phyloP scores from a whole-genome alignment of 1,140 invertebrate genomes.

The Teleopsis dalmanni region DNA sequence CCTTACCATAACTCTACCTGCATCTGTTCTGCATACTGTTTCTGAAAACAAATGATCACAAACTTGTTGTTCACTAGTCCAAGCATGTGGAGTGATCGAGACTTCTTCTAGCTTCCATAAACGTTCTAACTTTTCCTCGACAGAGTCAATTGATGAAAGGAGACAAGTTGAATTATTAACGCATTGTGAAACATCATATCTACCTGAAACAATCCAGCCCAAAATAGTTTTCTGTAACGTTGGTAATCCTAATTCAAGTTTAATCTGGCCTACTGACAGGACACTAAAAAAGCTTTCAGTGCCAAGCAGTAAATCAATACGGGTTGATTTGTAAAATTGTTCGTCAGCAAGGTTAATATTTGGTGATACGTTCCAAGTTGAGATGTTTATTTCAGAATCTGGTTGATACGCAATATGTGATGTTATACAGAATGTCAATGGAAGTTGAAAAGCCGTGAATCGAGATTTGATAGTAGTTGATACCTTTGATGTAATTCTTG shows the following conservation, averaged over 20 bases:
- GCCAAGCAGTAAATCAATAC: conserved; percentile 4
- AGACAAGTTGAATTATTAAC: neutral
- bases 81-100: neutral
- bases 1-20: neutral
- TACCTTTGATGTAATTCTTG: neutral
- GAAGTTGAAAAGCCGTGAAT: conserved; percentile 1
- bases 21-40: neutral
- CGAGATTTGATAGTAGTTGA: neutral
- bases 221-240: neutral
- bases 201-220: too few relatives aligned
- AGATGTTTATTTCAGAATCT: conserved; percentile 3
- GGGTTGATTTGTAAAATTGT: neutral
- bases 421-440: neutral
- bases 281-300: conserved; percentile 12
- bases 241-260: conserved; percentile 1
- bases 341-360: neutral
- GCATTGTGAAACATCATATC: too few relatives aligned
- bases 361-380: neutral
- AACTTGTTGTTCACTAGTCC: neutral
- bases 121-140: neutral
- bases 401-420: conserved; percentile 1
- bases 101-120: neutral
- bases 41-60: neutral
- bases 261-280: conserved; percentile 10
- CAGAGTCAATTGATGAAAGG: neutral